Evolutionary conservation across 2,113 vertebrate genomes (phyloP).

Genomic region (Capra hircus): DNA sequence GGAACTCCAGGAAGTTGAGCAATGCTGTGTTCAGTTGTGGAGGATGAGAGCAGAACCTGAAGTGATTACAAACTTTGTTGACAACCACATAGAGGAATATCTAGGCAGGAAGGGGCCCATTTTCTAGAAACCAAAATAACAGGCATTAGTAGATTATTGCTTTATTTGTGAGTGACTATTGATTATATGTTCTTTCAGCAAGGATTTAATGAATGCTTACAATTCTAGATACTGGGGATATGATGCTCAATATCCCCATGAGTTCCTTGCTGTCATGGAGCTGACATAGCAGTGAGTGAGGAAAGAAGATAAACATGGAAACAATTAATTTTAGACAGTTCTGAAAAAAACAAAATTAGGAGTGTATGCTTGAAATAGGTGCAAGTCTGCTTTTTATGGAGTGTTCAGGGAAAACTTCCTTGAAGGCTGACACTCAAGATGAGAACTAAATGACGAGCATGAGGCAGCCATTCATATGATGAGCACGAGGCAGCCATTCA

Average conservation of each 20-base stretch:
- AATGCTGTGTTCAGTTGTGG: neutral
- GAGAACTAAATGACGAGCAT: neutral
- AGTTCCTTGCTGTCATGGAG: neutral
- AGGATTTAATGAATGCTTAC: neutral
- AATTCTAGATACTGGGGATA: neutral
- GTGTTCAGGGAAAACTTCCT: neutral
- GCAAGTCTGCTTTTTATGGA: neutral
- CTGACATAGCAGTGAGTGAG: neutral
- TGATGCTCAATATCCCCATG: neutral
- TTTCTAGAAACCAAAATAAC: neutral
- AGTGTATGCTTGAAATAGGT: neutral
- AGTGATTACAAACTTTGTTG: neutral
- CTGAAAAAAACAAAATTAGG: neutral
- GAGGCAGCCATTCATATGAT: neutral
- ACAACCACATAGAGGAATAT: neutral
- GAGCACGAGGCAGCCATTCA: neutral
- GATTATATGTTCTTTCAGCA: neutral
- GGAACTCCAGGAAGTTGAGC: neutral
- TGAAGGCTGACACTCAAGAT: neutral
- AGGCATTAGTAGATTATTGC: neutral
- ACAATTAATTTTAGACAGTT: neutral
- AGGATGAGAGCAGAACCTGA: neutral
- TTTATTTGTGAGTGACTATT: neutral
- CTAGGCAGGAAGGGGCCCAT: neutral
- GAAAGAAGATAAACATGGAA: neutral